Base-by-base conservation (phyloP, 2,888 invertebrate species). In the Julus scanicus region DNA sequence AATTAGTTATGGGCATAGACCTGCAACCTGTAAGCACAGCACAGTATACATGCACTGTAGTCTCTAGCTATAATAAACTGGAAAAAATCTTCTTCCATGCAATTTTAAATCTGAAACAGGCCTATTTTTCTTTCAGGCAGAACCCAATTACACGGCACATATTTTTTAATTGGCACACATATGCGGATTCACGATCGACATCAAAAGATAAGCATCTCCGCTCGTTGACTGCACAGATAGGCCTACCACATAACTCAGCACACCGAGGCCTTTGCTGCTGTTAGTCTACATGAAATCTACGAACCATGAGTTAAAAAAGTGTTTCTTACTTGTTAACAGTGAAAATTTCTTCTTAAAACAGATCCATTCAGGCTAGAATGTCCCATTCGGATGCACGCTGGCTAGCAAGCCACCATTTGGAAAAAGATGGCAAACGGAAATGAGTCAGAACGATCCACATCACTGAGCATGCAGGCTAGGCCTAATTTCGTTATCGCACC, bases 371-470 rank as follows among this genome's bases (percentile, higher is more conserved):
- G 53, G 53, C 53, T 17, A 53, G 53, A 53, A 53, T 53, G 53
- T 53, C 13, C 53, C 53, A 53, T 53, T 53, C 53, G 13, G 53
- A 53, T 53, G 53, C 53, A 53, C 53, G 53, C 53, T 15, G 17
- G 53, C 53, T 11, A 53, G 53, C 53, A 15, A 13, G 53, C 53
- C 9, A 53, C 53, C 53, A 53, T 53, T 53, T 17, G 53, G 53
- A 53, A 53, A 53, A 53, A 53, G 53, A 53, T 53, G 53, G 53
- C 53, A 53, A 53, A 53, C 53, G 53, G 53, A 53, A 53, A 53
- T 53, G 53, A 53, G 53, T 53, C 53, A 53, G 53, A 53, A 53
- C 53, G 53, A 53, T 53, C 53, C 53, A 53, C 53, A 53, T 53
- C 53, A 53, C 53, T 53, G 53, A 9, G 11, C 53, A 53, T 53